phyloP scores from a whole-genome alignment of 2,888 invertebrate genomes.

The Xylophagus ater region DNA sequence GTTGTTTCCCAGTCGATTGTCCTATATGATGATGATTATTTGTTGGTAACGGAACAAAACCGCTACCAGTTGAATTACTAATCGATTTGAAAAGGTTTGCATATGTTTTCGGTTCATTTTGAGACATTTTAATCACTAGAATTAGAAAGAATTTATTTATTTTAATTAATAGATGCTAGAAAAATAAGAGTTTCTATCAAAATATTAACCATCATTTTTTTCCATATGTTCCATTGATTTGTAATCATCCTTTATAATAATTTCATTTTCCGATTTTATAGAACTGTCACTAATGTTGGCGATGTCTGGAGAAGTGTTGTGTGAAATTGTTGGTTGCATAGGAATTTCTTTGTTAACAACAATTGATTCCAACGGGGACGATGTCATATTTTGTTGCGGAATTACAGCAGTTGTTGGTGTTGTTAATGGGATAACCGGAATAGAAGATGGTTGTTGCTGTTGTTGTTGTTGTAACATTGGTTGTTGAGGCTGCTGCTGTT shows the following conservation, averaged over 20 bases:
- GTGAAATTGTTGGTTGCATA: not conserved
- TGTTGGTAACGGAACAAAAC: constrained; percentile 27
- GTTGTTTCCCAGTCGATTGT: constrained; percentile 24
- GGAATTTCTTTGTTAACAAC: not conserved
- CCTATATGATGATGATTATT: constrained; percentile 29
- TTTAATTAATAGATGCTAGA: too few relatives aligned
- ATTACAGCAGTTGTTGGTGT: not conserved
- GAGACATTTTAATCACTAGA: constrained; percentile 29
- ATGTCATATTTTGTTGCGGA: not conserved
- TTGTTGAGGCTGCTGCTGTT: constrained; percentile 11
- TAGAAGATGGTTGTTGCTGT: too few relatives aligned
- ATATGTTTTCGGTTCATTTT: constrained; percentile 74
- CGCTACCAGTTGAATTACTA: constrained; percentile 25
- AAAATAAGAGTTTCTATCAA: not conserved
- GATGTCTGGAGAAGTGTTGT: constrained; percentile 7
- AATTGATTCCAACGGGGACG: not conserved
- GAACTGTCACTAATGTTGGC: constrained; percentile 5
- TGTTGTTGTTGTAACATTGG: constrained; percentile 20
- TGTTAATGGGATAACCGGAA: too few relatives aligned
- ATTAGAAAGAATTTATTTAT: not conserved
- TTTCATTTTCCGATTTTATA: constrained; percentile 14
- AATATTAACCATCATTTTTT: constrained; percentile 29
- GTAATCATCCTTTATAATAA: constrained; percentile 24
- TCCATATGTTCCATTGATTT: constrained; percentile 33
- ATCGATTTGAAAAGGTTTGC: constrained; percentile 68